Percentiles rank a stretch among this genome's conserved stretches.
Conservation (phyloP, 2,113 vertebrate genomes). For the Hippopotamus amphibius region DNA sequence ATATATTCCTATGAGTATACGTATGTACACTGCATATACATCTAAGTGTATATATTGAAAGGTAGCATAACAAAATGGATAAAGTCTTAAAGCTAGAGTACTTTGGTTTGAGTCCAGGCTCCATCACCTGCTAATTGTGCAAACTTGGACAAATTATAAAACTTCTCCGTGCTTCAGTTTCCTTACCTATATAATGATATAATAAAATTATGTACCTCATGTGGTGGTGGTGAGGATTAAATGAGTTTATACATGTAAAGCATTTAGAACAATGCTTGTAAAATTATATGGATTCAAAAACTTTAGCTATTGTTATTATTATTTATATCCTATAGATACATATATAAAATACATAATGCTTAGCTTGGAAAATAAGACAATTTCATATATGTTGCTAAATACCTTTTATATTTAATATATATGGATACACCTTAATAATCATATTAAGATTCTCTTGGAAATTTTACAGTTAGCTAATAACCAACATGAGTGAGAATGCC, state of each 20-base stretch:
- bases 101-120: neutral
- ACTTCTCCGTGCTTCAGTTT: neutral
- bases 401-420: neutral
- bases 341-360: neutral
- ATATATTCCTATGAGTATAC: neutral
- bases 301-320: neutral
- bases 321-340: neutral
- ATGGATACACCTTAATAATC: neutral
- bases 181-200: neutral
- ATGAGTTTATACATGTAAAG: neutral
- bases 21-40: neutral
- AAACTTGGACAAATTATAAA: neutral
- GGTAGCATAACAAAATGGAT: neutral
- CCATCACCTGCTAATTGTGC: neutral
- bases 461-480: conserved; percentile 17
- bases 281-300: neutral
- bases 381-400: neutral
- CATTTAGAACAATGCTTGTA: neutral
- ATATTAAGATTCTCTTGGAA: neutral
- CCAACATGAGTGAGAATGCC: neutral
- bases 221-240: neutral
- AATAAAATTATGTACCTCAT: neutral
- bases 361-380: neutral
- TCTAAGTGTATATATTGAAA: neutral
- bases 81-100: neutral